phyloP scores from a whole-genome alignment of 2,888 invertebrate species.

The Panopea generosa region DNA sequence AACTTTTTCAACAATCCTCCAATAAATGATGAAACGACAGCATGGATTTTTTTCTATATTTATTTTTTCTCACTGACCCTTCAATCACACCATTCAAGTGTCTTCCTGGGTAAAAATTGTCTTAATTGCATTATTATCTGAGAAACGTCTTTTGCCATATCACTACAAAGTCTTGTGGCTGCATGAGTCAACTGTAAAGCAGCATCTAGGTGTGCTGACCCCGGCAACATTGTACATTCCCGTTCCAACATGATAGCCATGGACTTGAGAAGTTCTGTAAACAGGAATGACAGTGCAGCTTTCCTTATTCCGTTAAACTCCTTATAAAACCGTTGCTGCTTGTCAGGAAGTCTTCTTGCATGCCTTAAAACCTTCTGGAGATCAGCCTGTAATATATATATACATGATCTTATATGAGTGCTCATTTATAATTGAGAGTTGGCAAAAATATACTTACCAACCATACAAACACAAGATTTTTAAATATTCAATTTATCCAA shows the following conservation, averaged over 20 bases:
- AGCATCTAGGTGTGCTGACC: conserved; percentile 93
- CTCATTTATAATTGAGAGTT: conserved; percentile 1
- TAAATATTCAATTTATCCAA: no score
- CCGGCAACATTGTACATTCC: conserved; percentile 93
- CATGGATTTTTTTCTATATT: no score
- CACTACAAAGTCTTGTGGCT: conserved; percentile 92
- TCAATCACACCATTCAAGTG: conserved; percentile 33
- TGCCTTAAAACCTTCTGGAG: conserved; percentile 97
- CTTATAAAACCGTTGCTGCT: conserved; percentile 97
- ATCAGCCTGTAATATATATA: conserved; percentile 92
- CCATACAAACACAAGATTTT: neutral
- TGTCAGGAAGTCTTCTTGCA: conserved; percentile 97
- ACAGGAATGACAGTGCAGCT: conserved; percentile 96
- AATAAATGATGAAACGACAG: no score
- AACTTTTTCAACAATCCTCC: no score
- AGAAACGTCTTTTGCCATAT: conserved; percentile 76
- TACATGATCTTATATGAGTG: no score
- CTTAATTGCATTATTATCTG: conserved; percentile 78
- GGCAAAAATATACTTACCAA: neutral
- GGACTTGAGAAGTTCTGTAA: conserved; percentile 94
- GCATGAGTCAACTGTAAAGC: conserved; percentile 96
- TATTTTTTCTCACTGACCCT: neutral
- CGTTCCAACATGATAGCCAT: conserved; percentile 95
- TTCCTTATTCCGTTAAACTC: conserved; percentile 96
- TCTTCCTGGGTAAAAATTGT: conserved; percentile 81